These are phyloP conservation scores for Burhinus bistriatus DNA, from an alignment of 2,113 vertebrate genomes.

Conservation along the genomic window DNA sequence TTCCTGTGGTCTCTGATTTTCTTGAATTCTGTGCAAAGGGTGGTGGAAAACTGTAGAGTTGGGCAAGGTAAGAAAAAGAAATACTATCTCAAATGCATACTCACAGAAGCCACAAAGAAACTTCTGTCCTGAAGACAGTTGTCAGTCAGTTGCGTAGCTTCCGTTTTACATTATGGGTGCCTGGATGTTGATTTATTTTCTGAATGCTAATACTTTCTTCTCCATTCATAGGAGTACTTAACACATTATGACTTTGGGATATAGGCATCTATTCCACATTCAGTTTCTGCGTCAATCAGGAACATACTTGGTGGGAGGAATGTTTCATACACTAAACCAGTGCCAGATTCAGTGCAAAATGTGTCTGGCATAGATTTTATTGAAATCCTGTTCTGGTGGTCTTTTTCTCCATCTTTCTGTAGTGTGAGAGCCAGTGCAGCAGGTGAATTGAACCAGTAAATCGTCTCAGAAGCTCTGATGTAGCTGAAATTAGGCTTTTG, in stretches of 20 bases:
- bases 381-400: neutral
- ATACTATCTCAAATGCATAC: neutral
- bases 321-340: neutral
- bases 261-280: neutral
- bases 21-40: neutral
- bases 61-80: neutral
- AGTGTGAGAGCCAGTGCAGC: neutral
- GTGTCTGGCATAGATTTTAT: neutral
- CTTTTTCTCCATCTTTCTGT: neutral
- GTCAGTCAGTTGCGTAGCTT: neutral
- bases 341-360: neutral
- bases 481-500: neutral
- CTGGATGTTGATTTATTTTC: neutral
- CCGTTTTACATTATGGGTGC: neutral
- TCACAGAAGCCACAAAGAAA: neutral
- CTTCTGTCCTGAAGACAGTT: neutral
- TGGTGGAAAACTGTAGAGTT: neutral
- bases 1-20: neutral
- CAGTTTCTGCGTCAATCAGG: neutral
- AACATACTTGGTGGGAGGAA: neutral
- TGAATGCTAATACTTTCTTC: neutral
- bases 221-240: neutral
- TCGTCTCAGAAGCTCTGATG: neutral
- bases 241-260: neutral
- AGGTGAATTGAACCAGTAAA: neutral